Evolutionary conservation across 2,113 vertebrate genomes (phyloP), one percentile per base, ranked within the genome.

Genomic region (Equus przewalskii): DNA sequence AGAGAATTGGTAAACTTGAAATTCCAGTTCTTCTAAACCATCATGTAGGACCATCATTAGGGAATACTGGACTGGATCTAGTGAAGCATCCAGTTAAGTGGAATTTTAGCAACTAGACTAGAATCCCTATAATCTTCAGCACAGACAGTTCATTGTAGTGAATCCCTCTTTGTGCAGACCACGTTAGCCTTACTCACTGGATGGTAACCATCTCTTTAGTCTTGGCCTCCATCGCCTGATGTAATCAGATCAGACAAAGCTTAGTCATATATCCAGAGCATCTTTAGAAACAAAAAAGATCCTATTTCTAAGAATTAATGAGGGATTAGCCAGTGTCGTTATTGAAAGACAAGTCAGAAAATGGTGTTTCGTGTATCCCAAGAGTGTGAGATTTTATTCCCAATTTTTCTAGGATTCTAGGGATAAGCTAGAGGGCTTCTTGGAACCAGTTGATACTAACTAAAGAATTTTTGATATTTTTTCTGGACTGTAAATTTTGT

Each of bases 351-450:
- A 65, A 75, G 75, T 82, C 21, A 81, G 65, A 78, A 46, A 69
- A 75, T 81, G 60, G 44, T 87, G 19, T 30, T 70, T 81, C 51
- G 16, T 87, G 9, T 46, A 44, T 22, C 36, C n/a, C 26, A 88
- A 73, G 8, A 80, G 19, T 91, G 1, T 75, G 65, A 81, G 54
- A 76, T 85, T 93, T 86, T 58, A 91, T 75, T 97, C 84, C 73
- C 30, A 88, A 15, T 54, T 49, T 80, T 83, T 73, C 46, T 92
- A 22, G 30, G 44, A 46, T 95, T 82, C 36, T 75, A 51, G 21
- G 69, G 26, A 56, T 33, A 75, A 10, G 7, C 26, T 75, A 8
- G 22, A 96, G 8, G 14, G 24, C 67, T 82, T 89, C 6, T 58
- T 82, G 16, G n/a, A 67, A 70, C 28, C 1, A 54, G 51, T 3